Evolutionary conservation across 2,113 vertebrate species (phyloP).

Genomic region (Larimichthys polyactis): DNA sequence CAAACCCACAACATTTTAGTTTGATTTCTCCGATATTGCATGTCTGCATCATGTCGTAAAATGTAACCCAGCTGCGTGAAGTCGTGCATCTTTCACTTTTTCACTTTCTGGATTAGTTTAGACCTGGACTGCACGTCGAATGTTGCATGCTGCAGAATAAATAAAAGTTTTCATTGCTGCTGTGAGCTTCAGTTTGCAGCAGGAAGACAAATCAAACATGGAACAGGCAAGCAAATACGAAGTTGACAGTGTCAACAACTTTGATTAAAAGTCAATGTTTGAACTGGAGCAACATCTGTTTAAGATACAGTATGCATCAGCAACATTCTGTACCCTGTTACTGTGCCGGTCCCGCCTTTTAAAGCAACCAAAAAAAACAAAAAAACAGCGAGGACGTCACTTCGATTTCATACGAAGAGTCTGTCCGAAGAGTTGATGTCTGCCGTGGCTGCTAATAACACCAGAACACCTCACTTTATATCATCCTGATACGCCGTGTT

Average conservation of each 20-base stretch:
- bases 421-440: too few species aligned
- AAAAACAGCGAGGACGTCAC: not conserved
- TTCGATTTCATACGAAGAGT: not conserved
- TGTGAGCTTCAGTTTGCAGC: not conserved
- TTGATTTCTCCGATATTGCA: too few species aligned
- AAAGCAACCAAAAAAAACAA: constrained; percentile 6
- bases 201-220: not conserved
- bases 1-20: too few species aligned
- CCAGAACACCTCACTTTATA: not conserved
- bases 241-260: not conserved
- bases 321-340: not conserved
- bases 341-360: not conserved
- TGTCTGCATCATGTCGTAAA: too few species aligned
- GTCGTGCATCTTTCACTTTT: too few species aligned
- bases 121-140: too few species aligned
- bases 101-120: too few species aligned
- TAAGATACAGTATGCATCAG: not conserved
- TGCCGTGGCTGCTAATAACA: not conserved
- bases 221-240: not conserved
- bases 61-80: too few species aligned
- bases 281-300: constrained; percentile 7
- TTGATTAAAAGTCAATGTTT: constrained; percentile 13
- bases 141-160: too few species aligned
- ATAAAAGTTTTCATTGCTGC: not conserved
- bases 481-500: not conserved